Conservation (phyloP, 2,797 vertebrate genomes). For the Lophius americanus region DNA sequence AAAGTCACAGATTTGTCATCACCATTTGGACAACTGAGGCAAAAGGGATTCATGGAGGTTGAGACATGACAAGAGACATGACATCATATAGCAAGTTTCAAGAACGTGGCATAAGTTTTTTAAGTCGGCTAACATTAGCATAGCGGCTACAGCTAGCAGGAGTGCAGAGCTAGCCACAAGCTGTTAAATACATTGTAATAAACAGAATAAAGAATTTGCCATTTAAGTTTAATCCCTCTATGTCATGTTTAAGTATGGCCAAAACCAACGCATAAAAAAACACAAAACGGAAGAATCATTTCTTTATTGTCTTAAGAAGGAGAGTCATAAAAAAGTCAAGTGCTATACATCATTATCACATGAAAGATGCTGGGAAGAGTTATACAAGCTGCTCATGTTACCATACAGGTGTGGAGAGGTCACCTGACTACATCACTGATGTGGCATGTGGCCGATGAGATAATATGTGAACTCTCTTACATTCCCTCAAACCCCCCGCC, state of each 20-base stretch:
- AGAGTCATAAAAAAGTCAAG: conserved; percentile 35
- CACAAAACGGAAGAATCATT: too few relatives aligned
- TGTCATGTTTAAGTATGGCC: conserved; percentile 21
- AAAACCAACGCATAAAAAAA: not conserved
- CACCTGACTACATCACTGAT: conserved; percentile 23
- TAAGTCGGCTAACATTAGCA: too few relatives aligned
- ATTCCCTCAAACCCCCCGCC: not conserved
- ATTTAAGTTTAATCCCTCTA: not conserved
- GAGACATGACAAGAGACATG: too few relatives aligned
- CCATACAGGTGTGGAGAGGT: conserved; percentile 28
- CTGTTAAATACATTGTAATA: too few relatives aligned
- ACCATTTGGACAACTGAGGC: too few relatives aligned
- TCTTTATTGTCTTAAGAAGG: conserved; percentile 18
- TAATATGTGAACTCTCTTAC: conserved; percentile 24
- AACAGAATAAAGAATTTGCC: conserved; percentile 5
- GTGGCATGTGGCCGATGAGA: conserved; percentile 25
- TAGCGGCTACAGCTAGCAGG: too few relatives aligned
- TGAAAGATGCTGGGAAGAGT: conserved; percentile 12
- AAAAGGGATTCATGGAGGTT: too few relatives aligned
- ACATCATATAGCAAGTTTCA: too few relatives aligned
- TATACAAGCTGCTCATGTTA: conserved; percentile 8
- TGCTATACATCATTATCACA: conserved; percentile 1
- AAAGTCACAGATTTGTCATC: too few relatives aligned
- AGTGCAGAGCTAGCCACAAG: too few relatives aligned
- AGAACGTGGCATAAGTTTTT: too few relatives aligned